Conservation (phyloP, 1,140 invertebrate genomes). For the Sitodiplosis mosellana region DNA sequence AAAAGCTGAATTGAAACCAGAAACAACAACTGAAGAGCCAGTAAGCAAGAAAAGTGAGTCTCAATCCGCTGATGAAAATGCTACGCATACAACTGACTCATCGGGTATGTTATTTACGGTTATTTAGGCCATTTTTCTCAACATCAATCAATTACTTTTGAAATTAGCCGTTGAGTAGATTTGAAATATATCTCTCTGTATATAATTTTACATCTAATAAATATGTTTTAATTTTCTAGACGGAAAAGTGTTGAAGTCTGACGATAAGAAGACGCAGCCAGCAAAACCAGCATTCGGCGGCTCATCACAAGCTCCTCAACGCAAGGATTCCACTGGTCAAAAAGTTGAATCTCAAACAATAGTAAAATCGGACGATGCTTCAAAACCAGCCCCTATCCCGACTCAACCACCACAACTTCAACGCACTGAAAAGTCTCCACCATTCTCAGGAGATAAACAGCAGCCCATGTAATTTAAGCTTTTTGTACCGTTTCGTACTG, state of each 20-base stretch:
- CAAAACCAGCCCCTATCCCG: neutral
- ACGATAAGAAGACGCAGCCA: neutral
- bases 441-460: no score
- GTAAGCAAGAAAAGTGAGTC: constrained; percentile 41
- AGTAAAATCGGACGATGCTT: neutral
- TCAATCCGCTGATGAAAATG: constrained; percentile 28
- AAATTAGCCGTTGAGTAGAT: no score
- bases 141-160: no score
- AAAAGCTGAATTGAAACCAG: constrained; percentile 25
- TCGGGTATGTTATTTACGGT: no score
- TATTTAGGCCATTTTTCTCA: no score
- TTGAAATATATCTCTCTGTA: no score
- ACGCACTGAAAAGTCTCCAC: no score
- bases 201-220: no score
- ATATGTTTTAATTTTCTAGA: neutral
- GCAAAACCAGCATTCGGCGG: neutral
- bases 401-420: no score
- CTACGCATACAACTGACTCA: constrained; percentile 5
- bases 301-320: neutral
- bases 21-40: constrained; percentile 35
- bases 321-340: neutral
- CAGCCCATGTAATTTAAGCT: no score
- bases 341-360: neutral
- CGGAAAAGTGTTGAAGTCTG: constrained; percentile 3
- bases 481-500: no score